Evolutionary conservation across 2,888 invertebrate genomes (phyloP).

Genomic region (Megamerina dolium): DNA sequence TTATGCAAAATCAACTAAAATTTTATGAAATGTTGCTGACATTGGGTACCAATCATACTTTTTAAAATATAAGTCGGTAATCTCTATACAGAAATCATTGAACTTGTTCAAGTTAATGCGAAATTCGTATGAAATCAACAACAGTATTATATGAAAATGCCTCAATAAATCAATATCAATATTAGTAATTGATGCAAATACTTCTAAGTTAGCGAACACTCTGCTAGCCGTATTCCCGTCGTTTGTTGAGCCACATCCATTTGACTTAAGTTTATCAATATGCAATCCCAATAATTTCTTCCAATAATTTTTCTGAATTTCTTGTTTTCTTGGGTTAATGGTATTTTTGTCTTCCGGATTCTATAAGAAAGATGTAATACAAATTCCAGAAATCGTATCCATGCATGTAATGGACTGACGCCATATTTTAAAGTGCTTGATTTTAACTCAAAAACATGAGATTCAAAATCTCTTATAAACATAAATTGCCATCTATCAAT

Average conservation of each 20-base stretch:
- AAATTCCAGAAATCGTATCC: constrained; percentile 11
- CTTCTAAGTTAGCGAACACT: not conserved
- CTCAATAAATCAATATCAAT: constrained; percentile 1
- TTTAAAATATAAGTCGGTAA: no score
- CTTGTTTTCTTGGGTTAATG: constrained; percentile 7
- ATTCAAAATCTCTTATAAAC: constrained; percentile 10
- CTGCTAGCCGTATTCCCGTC: constrained; percentile 2
- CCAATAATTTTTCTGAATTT: constrained; percentile 12
- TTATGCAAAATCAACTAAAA: no score
- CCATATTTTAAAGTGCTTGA: constrained; percentile 9
- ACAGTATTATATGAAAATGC: constrained; percentile 2
- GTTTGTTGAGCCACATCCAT: constrained; percentile 6
- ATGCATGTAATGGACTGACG: constrained; percentile 12
- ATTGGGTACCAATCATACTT: no score
- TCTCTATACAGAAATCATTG: constrained; percentile 2
- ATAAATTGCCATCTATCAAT: constrained; percentile 12
- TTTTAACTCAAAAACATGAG: constrained; percentile 10
- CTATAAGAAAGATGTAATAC: constrained; percentile 11
- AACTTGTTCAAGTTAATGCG: constrained; percentile 1
- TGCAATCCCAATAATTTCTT: constrained; percentile 13
- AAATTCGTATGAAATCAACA: constrained; percentile 1
- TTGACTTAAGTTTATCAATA: constrained; percentile 4
- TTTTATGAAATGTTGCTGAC: no score
- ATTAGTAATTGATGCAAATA: constrained; percentile 2
- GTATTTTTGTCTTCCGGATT: constrained; percentile 9